A percentile compares a stretch with the other conserved stretches of the same genome.
Evolutionary conservation across 2,888 invertebrate species (phyloP).

Genomic region (Ichneumoninae sp.): DNA sequence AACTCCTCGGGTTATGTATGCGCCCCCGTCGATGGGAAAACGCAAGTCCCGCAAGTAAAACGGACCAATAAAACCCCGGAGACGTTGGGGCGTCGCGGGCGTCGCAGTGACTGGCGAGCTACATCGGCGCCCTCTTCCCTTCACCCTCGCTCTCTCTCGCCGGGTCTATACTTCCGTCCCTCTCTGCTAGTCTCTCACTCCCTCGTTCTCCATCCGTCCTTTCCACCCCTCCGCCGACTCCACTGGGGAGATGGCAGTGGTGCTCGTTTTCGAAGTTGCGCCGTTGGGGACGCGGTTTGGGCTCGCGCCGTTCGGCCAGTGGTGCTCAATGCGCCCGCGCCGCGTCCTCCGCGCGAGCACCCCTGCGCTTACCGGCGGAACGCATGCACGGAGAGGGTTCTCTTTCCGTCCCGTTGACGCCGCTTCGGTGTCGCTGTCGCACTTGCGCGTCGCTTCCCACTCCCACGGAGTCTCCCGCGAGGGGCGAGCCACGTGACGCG

Average conservation of each 20-base stretch:
- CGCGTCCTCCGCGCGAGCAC: background rate
- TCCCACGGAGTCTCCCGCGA: slow-evolving; percentile 68
- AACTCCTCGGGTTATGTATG: slow-evolving; percentile 33
- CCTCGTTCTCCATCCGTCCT: slow-evolving; percentile 33
- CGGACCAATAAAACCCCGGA: slow-evolving; percentile 78
- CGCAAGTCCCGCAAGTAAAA: slow-evolving; percentile 62
- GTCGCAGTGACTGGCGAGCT: slow-evolving; percentile 83
- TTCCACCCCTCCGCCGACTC: slow-evolving; percentile 27
- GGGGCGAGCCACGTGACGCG: slow-evolving; percentile 78
- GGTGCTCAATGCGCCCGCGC: slow-evolving; percentile 38
- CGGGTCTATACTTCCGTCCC: slow-evolving; percentile 55
- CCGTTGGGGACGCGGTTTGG: slow-evolving; percentile 13
- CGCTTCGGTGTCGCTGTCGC: slow-evolving; percentile 22
- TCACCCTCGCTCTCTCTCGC: slow-evolving; percentile 47
- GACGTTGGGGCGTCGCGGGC: slow-evolving; percentile 83
- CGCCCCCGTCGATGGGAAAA: slow-evolving; percentile 44
- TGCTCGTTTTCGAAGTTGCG: slow-evolving; percentile 20
- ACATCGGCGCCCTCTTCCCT: slow-evolving; percentile 69
- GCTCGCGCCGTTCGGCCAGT: slow-evolving; percentile 43
- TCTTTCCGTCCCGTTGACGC: slow-evolving; percentile 20
- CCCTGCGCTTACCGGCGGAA: background rate
- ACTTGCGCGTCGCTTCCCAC: slow-evolving; percentile 61
- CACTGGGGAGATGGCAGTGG: slow-evolving; percentile 52
- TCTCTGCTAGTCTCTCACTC: slow-evolving; percentile 46
- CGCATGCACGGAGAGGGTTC: background rate